These are phyloP conservation scores for Ptychoptera albimana DNA, from an alignment of 2,888 invertebrate genomes.

Conservation along the genomic window DNA sequence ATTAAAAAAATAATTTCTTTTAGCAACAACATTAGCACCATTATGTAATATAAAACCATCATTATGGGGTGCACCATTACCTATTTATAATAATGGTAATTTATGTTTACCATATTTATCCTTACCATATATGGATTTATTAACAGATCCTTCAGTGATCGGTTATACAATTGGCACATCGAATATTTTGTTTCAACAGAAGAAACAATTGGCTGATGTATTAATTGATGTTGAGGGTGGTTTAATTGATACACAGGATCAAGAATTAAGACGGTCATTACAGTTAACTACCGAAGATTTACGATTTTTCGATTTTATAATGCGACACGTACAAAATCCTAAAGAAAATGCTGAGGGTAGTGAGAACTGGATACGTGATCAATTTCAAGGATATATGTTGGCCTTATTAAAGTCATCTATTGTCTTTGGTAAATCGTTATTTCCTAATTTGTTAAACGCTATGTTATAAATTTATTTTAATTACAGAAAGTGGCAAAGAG, in stretches of 20 bases:
- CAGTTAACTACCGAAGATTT: constrained; percentile 87
- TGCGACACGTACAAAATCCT: constrained; percentile 52
- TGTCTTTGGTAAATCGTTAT: constrained; percentile 41
- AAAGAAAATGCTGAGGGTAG: constrained; percentile 73
- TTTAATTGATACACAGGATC: constrained; percentile 65
- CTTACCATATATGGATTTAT: constrained; percentile 81
- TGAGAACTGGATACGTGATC: constrained; percentile 91
- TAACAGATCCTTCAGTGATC: constrained; percentile 72
- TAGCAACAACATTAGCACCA: constrained; percentile 21
- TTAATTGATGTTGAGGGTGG: constrained; percentile 77
- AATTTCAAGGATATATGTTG: constrained; percentile 75
- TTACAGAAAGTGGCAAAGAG: constrained; percentile 52
- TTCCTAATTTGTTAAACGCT: constrained; percentile 1
- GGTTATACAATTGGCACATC: constrained; percentile 92
- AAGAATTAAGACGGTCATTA: constrained; percentile 66
- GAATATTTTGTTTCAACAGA: constrained; percentile 94
- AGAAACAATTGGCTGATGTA: constrained; percentile 81
- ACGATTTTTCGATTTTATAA: constrained; percentile 85
- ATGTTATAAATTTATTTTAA: neutral
- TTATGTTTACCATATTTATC: constrained; percentile 92
- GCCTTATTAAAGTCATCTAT: constrained; percentile 67
- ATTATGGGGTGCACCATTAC: constrained; percentile 74
- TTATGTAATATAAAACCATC: constrained; percentile 24
- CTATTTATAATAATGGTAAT: constrained; percentile 78
- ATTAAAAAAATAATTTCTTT: neutral